Evolutionary conservation across 35 echinoderm and acorn worm genomes (phyloP).

Genomic region (Apostichopus japonicus): DNA sequence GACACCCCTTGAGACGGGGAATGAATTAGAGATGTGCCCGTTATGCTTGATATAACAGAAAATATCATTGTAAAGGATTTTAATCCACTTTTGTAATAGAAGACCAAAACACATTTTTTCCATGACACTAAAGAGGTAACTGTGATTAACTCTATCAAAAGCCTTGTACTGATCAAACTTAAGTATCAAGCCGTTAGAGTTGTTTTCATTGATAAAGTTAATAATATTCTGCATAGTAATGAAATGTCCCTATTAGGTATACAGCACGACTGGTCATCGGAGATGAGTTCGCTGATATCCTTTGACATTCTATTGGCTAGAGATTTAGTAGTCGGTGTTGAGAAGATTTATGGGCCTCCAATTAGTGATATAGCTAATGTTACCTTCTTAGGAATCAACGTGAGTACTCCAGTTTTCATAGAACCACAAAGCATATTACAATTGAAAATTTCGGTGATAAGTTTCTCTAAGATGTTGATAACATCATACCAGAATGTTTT

Average conservation of each 20-base stretch:
- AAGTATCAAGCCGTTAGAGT: background rate
- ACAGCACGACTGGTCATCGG: constrained; percentile 28
- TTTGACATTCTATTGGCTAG: background rate
- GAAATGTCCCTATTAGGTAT: constrained; percentile 33
- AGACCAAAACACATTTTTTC: background rate
- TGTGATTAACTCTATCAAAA: constrained; percentile 43
- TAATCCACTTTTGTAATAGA: constrained; percentile 34
- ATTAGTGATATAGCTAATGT: background rate
- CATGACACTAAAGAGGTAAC: background rate
- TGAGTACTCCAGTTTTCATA: background rate
- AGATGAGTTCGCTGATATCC: background rate
- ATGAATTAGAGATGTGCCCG: constrained; percentile 14
- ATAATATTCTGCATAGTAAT: constrained; percentile 25
- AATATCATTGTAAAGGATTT: constrained; percentile 14
- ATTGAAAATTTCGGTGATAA: too few relatives aligned
- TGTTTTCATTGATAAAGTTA: background rate
- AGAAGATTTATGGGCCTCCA: constrained; percentile 34
- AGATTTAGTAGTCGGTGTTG: constrained; percentile 7
- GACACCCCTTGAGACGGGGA: background rate
- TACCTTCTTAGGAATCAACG: constrained; percentile 5
- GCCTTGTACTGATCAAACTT: constrained; percentile 54
- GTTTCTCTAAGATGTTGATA: background rate
- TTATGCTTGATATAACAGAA: background rate
- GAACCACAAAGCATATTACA: background rate
- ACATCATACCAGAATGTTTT: constrained; percentile 27